phyloP scores from a whole-genome alignment of 2,797 vertebrate genomes.

The Crocidura indochinensis region DNA sequence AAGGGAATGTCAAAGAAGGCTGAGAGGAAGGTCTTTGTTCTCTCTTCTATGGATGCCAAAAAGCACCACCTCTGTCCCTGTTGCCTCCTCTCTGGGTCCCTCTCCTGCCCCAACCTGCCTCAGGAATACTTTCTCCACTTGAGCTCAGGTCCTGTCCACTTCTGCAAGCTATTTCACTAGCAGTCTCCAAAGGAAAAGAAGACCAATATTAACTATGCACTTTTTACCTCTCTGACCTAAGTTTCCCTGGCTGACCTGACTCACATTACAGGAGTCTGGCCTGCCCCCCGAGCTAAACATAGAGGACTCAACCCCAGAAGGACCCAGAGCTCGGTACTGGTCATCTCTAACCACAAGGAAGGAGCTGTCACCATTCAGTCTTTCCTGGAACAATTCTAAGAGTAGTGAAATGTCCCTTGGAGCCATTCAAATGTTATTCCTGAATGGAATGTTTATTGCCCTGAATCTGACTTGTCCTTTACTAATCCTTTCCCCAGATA shows the following conservation, averaged over 20 bases:
- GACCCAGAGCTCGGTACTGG: neutral
- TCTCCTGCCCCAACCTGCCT: neutral
- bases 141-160: slow-evolving; percentile 57
- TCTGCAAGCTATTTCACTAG: slow-evolving; percentile 77
- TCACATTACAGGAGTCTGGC: slow-evolving; percentile 16
- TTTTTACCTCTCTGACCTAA: slow-evolving; percentile 79
- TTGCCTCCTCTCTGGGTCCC: neutral
- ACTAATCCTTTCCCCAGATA: slow-evolving; percentile 82
- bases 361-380: slow-evolving; percentile 7
- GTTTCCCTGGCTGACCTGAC: slow-evolving; percentile 65
- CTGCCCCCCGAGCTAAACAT: neutral
- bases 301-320: neutral
- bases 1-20: neutral
- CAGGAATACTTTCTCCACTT: slow-evolving; percentile 59
- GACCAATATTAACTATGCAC: slow-evolving; percentile 66
- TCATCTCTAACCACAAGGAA: neutral
- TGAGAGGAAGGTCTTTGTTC: neutral
- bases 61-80: neutral
- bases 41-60: neutral
- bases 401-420: slow-evolving; percentile 60
- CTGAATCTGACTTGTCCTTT: slow-evolving; percentile 68
- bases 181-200: slow-evolving; percentile 80
- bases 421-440: slow-evolving; percentile 65
- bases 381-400: slow-evolving; percentile 73
- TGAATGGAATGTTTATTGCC: slow-evolving; percentile 82